phyloP scores from a whole-genome alignment of 1,140 invertebrate genomes.

The Diploscapter pachys region DNA sequence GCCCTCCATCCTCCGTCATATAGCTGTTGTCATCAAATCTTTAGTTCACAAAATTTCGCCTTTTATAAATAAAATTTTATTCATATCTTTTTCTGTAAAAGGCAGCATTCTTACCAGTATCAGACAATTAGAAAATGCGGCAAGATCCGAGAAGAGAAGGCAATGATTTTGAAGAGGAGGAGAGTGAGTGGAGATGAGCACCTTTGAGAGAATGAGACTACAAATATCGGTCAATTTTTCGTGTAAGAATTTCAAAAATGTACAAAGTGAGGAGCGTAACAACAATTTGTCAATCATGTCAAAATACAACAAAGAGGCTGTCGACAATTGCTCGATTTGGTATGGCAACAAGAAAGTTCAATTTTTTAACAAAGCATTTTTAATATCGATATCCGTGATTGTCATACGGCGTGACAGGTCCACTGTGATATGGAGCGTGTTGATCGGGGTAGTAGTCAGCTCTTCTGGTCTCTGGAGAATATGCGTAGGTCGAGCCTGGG shows the following conservation, averaged over 20 bases:
- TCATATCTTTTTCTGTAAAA: too few relatives aligned
- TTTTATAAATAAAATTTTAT: too few relatives aligned
- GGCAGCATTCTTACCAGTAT: too few relatives aligned
- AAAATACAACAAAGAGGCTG: constrained; percentile 7
- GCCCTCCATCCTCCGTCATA: too few relatives aligned
- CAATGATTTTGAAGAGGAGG: too few relatives aligned
- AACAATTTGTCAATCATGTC: constrained; percentile 1
- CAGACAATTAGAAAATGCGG: too few relatives aligned
- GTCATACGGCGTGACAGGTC: constrained; percentile 11
- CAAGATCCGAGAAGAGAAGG: too few relatives aligned
- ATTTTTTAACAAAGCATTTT: neutral
- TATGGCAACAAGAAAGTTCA: neutral
- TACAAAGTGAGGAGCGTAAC: constrained; percentile 28
- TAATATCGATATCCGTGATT: constrained; percentile 28
- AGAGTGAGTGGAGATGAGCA: too few relatives aligned
- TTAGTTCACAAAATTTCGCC: too few relatives aligned
- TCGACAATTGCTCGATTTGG: neutral
- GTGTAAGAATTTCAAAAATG: constrained; percentile 17
- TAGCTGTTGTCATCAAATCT: too few relatives aligned
- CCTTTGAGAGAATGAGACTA: too few relatives aligned
- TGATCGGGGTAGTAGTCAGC: constrained; percentile 27
- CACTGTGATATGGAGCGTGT: constrained; percentile 9
- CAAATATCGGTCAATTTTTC: neutral
- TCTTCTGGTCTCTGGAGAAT: constrained; percentile 40
- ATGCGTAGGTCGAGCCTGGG: constrained; percentile 43